phyloP scores from a whole-genome alignment of 2,113 vertebrate species.

The Spheniscus mendiculus region DNA sequence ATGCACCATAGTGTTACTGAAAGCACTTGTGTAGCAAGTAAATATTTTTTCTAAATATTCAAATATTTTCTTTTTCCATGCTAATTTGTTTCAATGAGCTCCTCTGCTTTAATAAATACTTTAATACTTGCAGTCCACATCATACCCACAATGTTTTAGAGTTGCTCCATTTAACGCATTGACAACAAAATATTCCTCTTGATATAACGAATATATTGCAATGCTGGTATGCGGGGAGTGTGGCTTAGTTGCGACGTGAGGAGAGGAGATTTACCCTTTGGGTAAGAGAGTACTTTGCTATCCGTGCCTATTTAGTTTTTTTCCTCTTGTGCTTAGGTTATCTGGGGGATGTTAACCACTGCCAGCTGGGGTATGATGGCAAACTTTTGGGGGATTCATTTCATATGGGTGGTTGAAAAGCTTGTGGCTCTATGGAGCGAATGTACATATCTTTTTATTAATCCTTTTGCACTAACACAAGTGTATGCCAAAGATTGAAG shows the following conservation, averaged over 20 bases:
- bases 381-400: not conserved
- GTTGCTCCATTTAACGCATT: not conserved
- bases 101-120: not conserved
- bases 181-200: not conserved
- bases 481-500: not conserved
- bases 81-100: not conserved
- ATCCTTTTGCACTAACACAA: not conserved
- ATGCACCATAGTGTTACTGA: not conserved
- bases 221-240: rapidly evolving
- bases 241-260: rapidly evolving
- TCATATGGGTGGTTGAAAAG: not conserved
- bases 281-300: not conserved
- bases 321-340: not conserved
- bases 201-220: not conserved
- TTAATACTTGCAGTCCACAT: not conserved
- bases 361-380: not conserved
- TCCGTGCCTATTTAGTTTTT: not conserved
- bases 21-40: not conserved
- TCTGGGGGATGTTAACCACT: not conserved
- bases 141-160: not conserved
- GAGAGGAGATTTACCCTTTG: not conserved
- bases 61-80: not conserved
- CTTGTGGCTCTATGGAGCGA: rapidly evolving
- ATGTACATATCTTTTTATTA: rapidly evolving
- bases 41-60: not conserved